Evolutionary conservation across 2,113 vertebrate genomes (phyloP).

Genomic region (Nansenia antarctica): DNA sequence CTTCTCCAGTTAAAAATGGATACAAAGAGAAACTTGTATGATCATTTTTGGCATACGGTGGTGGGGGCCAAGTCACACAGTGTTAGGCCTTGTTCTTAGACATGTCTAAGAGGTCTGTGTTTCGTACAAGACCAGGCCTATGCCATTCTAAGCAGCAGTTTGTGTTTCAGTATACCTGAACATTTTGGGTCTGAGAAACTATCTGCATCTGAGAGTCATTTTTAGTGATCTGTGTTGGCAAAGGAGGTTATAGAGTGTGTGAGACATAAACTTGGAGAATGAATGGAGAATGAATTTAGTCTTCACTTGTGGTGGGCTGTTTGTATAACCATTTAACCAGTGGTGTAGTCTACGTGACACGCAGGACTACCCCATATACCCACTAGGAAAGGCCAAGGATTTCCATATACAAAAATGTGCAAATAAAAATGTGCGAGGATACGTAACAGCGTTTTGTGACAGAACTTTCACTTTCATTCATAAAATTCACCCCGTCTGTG

Average conservation of each 20-base stretch:
- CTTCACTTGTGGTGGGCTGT: too few relatives aligned
- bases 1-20: slow-evolving; percentile 79
- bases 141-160: slow-evolving; percentile 41
- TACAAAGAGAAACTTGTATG: slow-evolving; percentile 82
- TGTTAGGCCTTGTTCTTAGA: slow-evolving; percentile 75
- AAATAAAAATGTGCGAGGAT: too few relatives aligned
- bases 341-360: too few relatives aligned
- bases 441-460: too few relatives aligned
- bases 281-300: too few relatives aligned
- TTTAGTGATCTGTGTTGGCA: slow-evolving; percentile 54
- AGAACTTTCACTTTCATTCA: too few relatives aligned
- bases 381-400: too few relatives aligned
- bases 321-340: too few relatives aligned
- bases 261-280: slow-evolving; percentile 25
- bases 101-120: slow-evolving; percentile 59
- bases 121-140: slow-evolving; percentile 53
- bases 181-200: slow-evolving; percentile 36
- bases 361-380: too few relatives aligned
- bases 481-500: too few relatives aligned
- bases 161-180: slow-evolving; percentile 47
- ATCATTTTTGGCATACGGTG: slow-evolving; percentile 80
- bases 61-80: slow-evolving; percentile 61
- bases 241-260: slow-evolving; percentile 28
- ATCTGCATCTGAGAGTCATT: slow-evolving; percentile 34
- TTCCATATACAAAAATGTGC: too few relatives aligned